Conservation (phyloP, 2,797 vertebrate species). For the Garrulus glandarius region DNA sequence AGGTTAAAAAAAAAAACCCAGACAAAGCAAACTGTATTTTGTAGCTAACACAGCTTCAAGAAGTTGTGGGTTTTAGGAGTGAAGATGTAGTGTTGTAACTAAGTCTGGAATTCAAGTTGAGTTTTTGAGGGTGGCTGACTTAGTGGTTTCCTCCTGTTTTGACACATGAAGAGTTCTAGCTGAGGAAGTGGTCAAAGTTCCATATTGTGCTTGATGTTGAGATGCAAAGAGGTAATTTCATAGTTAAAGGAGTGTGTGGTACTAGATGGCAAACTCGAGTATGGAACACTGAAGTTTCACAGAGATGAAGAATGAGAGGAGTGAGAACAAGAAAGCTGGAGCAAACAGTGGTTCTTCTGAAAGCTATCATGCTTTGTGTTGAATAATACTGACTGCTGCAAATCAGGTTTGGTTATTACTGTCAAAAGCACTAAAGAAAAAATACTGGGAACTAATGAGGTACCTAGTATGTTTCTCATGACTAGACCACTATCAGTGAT, state of each 20-base stretch:
- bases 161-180: neutral
- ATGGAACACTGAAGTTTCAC: neutral
- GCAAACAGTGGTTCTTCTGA: neutral
- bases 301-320: neutral
- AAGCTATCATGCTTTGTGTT: neutral
- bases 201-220: neutral
- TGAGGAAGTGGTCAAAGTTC: constrained; percentile 13
- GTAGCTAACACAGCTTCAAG: neutral
- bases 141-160: constrained; percentile 8
- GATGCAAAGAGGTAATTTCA: neutral
- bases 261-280: neutral
- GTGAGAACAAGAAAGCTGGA: neutral
- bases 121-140: neutral
- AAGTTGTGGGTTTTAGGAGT: neutral
- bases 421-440: neutral
- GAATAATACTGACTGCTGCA: neutral
- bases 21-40: neutral
- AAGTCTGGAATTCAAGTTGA: neutral
- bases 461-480: neutral
- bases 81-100: neutral
- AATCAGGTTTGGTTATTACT: neutral
- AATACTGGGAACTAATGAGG: neutral
- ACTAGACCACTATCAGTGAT: neutral
- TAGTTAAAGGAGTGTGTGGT: neutral
- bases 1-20: neutral